A percentile compares a stretch with the other conserved stretches of the same genome.
phyloP scores from a whole-genome alignment of 2,113 vertebrate species.

The Cryptomyrus ogoouensis region DNA sequence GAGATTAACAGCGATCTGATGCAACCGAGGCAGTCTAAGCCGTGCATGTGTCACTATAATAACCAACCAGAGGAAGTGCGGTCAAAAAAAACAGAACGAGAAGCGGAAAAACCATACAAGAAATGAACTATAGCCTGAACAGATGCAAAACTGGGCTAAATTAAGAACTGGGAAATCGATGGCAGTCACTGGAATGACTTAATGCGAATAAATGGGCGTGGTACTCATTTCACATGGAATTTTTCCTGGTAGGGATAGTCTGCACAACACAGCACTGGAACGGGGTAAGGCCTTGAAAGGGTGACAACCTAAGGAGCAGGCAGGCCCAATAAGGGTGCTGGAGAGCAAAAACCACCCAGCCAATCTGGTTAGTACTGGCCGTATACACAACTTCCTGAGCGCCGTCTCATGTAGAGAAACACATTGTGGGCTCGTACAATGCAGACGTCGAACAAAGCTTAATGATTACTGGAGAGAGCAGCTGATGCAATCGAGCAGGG shows the following conservation, averaged over 20 bases:
- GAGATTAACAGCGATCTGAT: background rate
- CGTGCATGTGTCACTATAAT: background rate
- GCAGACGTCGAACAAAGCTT: background rate
- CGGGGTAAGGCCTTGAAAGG: background rate
- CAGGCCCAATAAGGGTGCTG: background rate
- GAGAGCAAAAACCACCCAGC: background rate
- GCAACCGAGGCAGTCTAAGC: background rate
- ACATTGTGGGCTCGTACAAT: background rate
- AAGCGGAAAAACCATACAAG: background rate
- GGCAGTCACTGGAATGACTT: background rate
- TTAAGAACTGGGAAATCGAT: background rate
- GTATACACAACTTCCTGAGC: background rate
- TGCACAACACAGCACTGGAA: background rate
- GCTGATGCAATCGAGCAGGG: background rate
- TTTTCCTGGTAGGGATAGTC: background rate
- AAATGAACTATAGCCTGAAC: background rate
- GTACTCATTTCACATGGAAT: background rate
- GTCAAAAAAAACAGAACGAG: background rate
- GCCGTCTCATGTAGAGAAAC: background rate
- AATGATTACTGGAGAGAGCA: background rate
- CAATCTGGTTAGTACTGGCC: background rate
- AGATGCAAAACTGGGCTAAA: background rate
- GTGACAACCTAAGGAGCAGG: background rate
- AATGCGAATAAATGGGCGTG: background rate
- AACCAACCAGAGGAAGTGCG: background rate